A percentile compares a stretch with the other conserved stretches of the same genome.
These are phyloP conservation scores for Sesia apiformis DNA, from an alignment of 2,888 invertebrate genomes.

Conservation along the genomic window DNA sequence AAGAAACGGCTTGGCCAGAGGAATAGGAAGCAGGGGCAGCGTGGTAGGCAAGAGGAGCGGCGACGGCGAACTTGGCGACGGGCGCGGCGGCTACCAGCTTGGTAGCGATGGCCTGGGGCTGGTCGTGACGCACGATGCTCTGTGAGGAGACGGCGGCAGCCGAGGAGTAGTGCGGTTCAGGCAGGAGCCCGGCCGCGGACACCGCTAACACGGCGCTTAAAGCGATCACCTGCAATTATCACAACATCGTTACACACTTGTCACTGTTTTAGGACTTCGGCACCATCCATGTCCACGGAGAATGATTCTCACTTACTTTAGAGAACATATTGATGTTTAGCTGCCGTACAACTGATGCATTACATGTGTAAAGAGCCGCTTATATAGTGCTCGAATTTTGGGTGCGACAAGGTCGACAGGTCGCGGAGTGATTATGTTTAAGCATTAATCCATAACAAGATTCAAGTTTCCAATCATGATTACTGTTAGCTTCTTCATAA, in stretches of 20 bases:
- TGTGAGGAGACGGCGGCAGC: slow-evolving; percentile 47
- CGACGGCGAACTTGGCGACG: slow-evolving; percentile 24
- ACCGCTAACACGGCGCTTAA: slow-evolving; percentile 55
- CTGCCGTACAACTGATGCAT: slow-evolving; percentile 41
- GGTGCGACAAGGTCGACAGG: slow-evolving; percentile 54
- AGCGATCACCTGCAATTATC: slow-evolving; percentile 36
- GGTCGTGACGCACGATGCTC: slow-evolving; percentile 26
- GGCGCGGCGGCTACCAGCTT: slow-evolving; percentile 20
- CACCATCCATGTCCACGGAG: not conserved
- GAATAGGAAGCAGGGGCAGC: slow-evolving; percentile 15
- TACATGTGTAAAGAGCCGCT: slow-evolving; percentile 25
- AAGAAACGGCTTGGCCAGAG: slow-evolving; percentile 14
- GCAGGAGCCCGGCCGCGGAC: slow-evolving; percentile 46
- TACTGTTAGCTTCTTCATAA: too few species aligned
- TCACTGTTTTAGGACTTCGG: not conserved
- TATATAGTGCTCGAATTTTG: slow-evolving; percentile 47
- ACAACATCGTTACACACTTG: not conserved
- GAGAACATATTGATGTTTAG: slow-evolving; percentile 47
- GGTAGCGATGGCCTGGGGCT: slow-evolving; percentile 24
- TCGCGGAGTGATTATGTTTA: slow-evolving; percentile 22
- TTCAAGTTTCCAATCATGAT: too few species aligned
- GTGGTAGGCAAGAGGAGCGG: slow-evolving; percentile 18
- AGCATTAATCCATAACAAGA: too few species aligned
- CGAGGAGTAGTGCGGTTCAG: slow-evolving; percentile 49
- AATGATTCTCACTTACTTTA: slow-evolving; percentile 40